These are phyloP conservation scores for Laterallus jamaicensis DNA, from an alignment of 2,113 vertebrate genomes.

Conservation along the genomic window DNA sequence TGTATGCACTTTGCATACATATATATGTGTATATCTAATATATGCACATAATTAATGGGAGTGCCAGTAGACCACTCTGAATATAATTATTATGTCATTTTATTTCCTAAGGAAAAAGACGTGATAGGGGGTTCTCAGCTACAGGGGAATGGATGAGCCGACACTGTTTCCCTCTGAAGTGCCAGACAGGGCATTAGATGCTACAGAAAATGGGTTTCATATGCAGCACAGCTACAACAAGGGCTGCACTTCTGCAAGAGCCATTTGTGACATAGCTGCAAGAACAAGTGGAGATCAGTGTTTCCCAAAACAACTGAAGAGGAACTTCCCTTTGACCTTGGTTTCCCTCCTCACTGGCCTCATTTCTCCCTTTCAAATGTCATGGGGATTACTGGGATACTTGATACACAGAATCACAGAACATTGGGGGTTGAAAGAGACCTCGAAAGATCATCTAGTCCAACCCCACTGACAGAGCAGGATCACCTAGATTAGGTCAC, in stretches of 20 bases:
- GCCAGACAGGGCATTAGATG: accelerated
- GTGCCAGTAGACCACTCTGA: not conserved
- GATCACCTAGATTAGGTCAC: too few relatives aligned
- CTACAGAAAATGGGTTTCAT: not conserved
- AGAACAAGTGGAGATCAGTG: not conserved
- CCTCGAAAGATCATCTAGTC: too few relatives aligned
- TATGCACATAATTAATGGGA: not conserved
- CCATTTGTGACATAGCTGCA: not conserved
- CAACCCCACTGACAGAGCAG: too few relatives aligned
- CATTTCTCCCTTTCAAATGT: not conserved
- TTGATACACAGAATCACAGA: not conserved
- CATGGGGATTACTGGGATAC: not conserved
- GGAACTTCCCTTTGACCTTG: not conserved
- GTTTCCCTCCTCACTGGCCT: not conserved
- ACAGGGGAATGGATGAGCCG: not conserved
- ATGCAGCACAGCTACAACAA: not conserved
- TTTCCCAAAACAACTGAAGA: not conserved
- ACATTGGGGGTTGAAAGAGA: too few relatives aligned
- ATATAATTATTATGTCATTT: not conserved
- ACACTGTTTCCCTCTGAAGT: not conserved
- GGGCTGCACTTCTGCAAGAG: not conserved
- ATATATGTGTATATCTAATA: not conserved
- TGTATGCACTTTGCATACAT: not conserved
- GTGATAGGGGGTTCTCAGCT: not conserved
- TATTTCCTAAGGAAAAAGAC: not conserved